phyloP scores from a whole-genome alignment of 2,888 invertebrate genomes.

The Papilio demoleus region DNA sequence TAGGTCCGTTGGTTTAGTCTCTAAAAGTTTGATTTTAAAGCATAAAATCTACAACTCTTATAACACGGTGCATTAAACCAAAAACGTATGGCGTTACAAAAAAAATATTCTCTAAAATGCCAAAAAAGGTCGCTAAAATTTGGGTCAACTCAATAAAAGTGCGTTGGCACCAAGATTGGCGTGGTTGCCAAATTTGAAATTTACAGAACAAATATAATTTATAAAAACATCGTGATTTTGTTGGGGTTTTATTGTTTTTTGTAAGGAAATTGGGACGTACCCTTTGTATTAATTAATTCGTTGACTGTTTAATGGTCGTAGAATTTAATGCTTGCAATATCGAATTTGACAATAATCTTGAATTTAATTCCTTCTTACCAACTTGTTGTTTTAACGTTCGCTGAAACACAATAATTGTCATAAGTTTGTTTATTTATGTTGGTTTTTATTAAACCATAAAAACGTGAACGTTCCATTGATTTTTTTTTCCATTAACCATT shows the following conservation, averaged over 20 bases:
- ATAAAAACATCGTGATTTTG: slow-evolving; percentile 7
- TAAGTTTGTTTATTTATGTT: no score
- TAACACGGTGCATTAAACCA: background rate
- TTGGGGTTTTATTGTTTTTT: slow-evolving; percentile 8
- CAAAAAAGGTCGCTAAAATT: slow-evolving; percentile 60
- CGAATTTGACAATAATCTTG: background rate
- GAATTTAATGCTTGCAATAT: background rate
- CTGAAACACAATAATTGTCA: background rate
- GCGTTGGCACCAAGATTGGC: slow-evolving; percentile 53
- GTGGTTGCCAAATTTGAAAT: slow-evolving; percentile 45
- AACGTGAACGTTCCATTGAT: no score
- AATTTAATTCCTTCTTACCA: background rate
- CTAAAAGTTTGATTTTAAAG: background rate
- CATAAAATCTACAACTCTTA: background rate
- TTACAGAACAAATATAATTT: slow-evolving; percentile 45
- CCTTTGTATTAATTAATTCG: slow-evolving; percentile 4
- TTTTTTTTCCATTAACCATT: no score
- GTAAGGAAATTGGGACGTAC: background rate
- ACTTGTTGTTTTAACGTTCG: background rate
- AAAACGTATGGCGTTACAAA: background rate
- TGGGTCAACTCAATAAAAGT: slow-evolving; percentile 64
- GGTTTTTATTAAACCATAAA: no score
- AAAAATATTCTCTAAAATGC: slow-evolving; percentile 30
- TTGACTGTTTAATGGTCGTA: slow-evolving; percentile 1
- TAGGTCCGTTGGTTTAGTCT: no score